phyloP scores from a whole-genome alignment of 2,888 invertebrate species.

The Himalopsyche anomala region DNA sequence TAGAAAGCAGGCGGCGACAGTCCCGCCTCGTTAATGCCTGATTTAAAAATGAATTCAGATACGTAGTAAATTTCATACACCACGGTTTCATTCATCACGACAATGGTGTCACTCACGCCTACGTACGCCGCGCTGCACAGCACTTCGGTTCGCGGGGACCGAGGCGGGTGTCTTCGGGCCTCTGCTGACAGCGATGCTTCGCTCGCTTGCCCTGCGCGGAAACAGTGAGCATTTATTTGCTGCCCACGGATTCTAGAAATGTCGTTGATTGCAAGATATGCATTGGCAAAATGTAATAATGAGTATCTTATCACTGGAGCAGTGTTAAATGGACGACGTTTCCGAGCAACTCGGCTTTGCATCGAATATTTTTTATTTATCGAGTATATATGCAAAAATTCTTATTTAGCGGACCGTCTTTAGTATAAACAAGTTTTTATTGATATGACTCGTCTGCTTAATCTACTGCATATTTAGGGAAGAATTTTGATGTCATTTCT shows the following conservation, averaged over 20 bases:
- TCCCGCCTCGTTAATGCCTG: background rate
- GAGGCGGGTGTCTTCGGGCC: conserved; percentile 45
- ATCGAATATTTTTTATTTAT: background rate
- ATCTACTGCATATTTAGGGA: too few relatives aligned
- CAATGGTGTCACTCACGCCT: conserved; percentile 15
- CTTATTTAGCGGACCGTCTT: too few relatives aligned
- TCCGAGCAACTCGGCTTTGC: too few relatives aligned
- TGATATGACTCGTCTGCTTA: too few relatives aligned
- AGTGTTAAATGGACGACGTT: too few relatives aligned
- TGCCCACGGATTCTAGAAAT: conserved; percentile 28
- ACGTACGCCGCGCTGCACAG: background rate
- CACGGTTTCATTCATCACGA: conserved; percentile 14
- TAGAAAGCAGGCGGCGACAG: background rate
- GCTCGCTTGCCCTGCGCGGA: conserved; percentile 5
- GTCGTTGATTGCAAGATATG: conserved; percentile 1
- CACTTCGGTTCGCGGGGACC: background rate
- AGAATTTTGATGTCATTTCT: too few relatives aligned
- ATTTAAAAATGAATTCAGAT: conserved; percentile 14
- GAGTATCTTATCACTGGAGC: background rate
- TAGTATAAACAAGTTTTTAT: too few relatives aligned
- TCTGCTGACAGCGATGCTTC: conserved; percentile 7
- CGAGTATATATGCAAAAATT: too few relatives aligned
- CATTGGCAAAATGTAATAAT: background rate
- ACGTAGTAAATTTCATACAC: conserved; percentile 28
- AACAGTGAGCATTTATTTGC: background rate